Percentiles rank a stretch among this genome's conserved stretches.
These are phyloP conservation scores for Aphrocallistes beatrix DNA, from an alignment of 37 sponge, comb jelly and placozoan species.

Conservation along the genomic window DNA sequence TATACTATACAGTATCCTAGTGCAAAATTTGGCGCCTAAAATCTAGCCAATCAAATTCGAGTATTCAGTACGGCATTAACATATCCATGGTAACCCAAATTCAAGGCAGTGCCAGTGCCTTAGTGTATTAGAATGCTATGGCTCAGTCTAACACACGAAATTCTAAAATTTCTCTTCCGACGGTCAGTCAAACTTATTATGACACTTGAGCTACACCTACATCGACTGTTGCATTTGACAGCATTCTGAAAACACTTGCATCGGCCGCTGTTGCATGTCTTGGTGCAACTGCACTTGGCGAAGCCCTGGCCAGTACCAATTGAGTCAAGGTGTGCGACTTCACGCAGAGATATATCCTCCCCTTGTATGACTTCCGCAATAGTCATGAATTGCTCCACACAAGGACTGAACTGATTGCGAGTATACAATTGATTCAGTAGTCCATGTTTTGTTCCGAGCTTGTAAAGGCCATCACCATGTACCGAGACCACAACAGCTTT, in stretches of 20 bases:
- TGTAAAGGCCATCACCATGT: background rate
- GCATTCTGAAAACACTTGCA: background rate
- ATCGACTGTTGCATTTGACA: background rate
- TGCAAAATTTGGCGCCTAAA: too few species aligned
- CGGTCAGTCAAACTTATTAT: background rate
- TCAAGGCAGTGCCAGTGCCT: too few species aligned
- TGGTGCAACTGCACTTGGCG: background rate
- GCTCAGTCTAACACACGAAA: too few species aligned
- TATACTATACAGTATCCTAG: too few species aligned
- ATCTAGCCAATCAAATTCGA: too few species aligned
- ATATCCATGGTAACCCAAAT: too few species aligned
- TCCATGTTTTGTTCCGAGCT: too few species aligned
- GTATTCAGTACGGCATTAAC: too few species aligned
- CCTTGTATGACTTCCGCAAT: too few species aligned
- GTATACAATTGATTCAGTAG: background rate
- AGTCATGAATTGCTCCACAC: background rate
- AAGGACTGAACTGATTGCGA: background rate
- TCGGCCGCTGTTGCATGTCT: background rate
- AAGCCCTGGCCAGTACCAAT: background rate
- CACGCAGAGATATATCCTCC: background rate
- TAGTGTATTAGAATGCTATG: too few species aligned
- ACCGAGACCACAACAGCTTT: background rate
- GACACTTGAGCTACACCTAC: background rate
- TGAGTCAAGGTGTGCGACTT: background rate
- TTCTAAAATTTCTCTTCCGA: too few species aligned